phyloP scores from a whole-genome alignment of 2,113 vertebrate species.

The Lasiurus cinereus region DNA sequence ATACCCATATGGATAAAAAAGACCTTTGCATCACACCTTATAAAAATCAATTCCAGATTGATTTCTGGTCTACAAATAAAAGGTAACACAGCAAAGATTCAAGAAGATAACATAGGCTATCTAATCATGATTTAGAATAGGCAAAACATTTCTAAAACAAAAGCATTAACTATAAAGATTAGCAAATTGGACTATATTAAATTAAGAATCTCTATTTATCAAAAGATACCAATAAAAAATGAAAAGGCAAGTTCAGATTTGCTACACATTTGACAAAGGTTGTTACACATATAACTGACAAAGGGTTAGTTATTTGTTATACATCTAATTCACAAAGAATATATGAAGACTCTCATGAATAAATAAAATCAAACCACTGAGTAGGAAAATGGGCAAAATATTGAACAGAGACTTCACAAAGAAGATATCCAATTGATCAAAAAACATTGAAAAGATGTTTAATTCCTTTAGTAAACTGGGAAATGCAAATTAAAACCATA shows the following conservation, averaged over 20 bases:
- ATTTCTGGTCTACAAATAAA: not conserved
- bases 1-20: not conserved
- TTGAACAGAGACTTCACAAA: not conserved
- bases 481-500: not conserved
- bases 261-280: not conserved
- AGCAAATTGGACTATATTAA: not conserved
- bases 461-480: not conserved
- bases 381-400: not conserved
- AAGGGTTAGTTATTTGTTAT: not conserved
- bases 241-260: not conserved
- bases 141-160: not conserved
- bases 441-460: not conserved
- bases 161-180: not conserved
- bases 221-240: not conserved
- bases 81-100: not conserved
- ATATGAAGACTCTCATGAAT: not conserved
- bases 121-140: not conserved
- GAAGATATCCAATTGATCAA: not conserved
- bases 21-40: not conserved
- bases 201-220: not conserved
- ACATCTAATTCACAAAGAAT: not conserved
- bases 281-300: not conserved
- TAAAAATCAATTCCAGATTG: not conserved
- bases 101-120: not conserved
- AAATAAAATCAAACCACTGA: not conserved